phyloP scores from a whole-genome alignment of 2,888 invertebrate species.

The Oscheius onirici region DNA sequence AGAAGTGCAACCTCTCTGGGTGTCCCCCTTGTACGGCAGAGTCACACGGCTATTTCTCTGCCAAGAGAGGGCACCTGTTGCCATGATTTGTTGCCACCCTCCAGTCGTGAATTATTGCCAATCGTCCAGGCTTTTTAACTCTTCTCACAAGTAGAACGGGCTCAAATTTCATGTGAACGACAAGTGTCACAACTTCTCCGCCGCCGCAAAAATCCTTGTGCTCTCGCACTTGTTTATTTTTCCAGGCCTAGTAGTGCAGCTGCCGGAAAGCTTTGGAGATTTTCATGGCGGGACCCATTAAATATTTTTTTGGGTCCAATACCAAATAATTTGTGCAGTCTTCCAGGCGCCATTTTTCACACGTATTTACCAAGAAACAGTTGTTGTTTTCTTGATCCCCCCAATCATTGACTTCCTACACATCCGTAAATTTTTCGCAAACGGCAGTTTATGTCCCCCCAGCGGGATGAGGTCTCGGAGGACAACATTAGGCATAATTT shows the following conservation, averaged over 20 bases:
- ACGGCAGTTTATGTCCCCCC: background rate
- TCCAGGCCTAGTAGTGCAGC: too few relatives aligned
- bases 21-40: conserved; percentile 20
- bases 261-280: too few relatives aligned
- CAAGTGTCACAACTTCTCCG: conserved; percentile 23
- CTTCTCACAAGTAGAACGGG: background rate
- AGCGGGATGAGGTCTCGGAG: background rate
- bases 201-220: background rate
- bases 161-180: conserved; percentile 7
- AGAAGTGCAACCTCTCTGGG: background rate
- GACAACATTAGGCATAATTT: background rate
- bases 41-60: background rate
- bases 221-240: conserved; percentile 9
- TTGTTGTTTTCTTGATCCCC: too few relatives aligned
- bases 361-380: too few relatives aligned
- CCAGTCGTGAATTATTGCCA: background rate
- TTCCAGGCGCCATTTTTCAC: too few relatives aligned
- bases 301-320: too few relatives aligned
- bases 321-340: too few relatives aligned
- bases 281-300: too few relatives aligned
- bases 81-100: conserved; percentile 18
- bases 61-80: conserved; percentile 16
- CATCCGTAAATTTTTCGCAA: background rate
- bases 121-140: conserved; percentile 2
- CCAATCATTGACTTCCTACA: too few relatives aligned